Evolutionary conservation across 1,140 invertebrate species (phyloP), one percentile per base, ranked within the genome.

Genomic region (Ephestia elutella): DNA sequence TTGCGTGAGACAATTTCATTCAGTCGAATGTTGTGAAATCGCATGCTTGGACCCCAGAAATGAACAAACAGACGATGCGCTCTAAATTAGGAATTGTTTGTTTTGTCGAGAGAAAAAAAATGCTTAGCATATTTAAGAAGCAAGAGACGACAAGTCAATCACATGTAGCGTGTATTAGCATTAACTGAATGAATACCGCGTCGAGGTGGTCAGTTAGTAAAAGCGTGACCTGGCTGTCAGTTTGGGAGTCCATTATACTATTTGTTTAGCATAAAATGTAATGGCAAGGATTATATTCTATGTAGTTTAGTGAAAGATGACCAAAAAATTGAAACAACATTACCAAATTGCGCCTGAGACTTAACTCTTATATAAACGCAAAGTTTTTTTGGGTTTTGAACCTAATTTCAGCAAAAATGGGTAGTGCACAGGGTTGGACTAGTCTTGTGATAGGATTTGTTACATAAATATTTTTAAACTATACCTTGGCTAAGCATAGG

Each of bases 191-290:
- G 75, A 77, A 49, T 55, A 56, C 76, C 73, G 21, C 19, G 64
- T 68, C 65, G 75, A 80, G 75, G 79, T 80, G 78, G 80, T 81
- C 77, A 80, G 77, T 79, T 77, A 75, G 76, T 80, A 79, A 78
- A 86, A 83, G 78, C 82, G 80, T 87, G 81, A 82, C 85, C 68
- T 62, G 64, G 59, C 66, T 83, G 81, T 80, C 81, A 86, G 70
- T 81, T 80, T 78, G 70, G 76, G 75, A 73, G 63, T 71, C 67
- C 75, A 67, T 77, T 75, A 49, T 71, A 58, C 28, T 53, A 20
- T 53, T 25, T 53, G 20, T 44, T 44, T 17, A 44, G n/a, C 15
- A 44, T 44, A 44, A 44, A n/a, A 15, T 38, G 11, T 15, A 7
- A 32, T 11, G 9, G 9, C 9, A 32, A 32, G 30, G 30, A 32